Percentiles rank a stretch among this genome's conserved stretches.
phyloP scores from a whole-genome alignment of 2,888 invertebrate genomes.

The Pachydiplax longipennis region DNA sequence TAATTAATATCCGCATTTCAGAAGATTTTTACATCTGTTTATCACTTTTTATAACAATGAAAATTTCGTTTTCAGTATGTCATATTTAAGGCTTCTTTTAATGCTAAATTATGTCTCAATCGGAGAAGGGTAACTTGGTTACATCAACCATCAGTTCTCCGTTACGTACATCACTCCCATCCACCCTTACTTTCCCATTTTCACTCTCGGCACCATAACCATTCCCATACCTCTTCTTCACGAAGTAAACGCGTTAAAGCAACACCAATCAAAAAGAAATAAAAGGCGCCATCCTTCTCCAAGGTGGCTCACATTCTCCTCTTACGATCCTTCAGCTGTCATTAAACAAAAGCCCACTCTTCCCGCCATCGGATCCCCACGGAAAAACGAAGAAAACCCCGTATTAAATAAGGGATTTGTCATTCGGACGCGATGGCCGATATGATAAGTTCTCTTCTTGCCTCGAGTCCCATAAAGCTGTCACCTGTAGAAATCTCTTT shows the following conservation, averaged over 20 bases:
- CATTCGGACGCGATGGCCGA: slow-evolving; percentile 36
- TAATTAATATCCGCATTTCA: no score
- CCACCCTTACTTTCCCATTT: background rate
- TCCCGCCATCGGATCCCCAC: slow-evolving; percentile 2
- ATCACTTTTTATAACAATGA: no score
- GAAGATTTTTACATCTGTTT: no score
- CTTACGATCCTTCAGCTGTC: slow-evolving; percentile 16
- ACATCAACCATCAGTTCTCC: no score
- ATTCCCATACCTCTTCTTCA: background rate
- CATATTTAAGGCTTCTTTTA: no score
- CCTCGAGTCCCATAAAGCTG: slow-evolving; percentile 31
- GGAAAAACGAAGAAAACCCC: background rate
- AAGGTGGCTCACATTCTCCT: background rate
- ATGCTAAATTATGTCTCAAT: no score
- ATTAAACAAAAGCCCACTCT: background rate
- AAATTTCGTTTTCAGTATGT: no score
- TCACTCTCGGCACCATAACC: background rate
- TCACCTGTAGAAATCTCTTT: slow-evolving; percentile 16
- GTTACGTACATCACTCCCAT: background rate
- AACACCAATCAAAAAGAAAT: slow-evolving; percentile 37
- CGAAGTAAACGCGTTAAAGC: slow-evolving; percentile 22
- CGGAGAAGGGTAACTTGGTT: no score
- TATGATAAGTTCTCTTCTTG: slow-evolving; percentile 34
- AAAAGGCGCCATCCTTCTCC: background rate
- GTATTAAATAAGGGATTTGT: slow-evolving; percentile 43